Conservation (phyloP, 2,888 invertebrate genomes). For the Plutella xylostella region DNA sequence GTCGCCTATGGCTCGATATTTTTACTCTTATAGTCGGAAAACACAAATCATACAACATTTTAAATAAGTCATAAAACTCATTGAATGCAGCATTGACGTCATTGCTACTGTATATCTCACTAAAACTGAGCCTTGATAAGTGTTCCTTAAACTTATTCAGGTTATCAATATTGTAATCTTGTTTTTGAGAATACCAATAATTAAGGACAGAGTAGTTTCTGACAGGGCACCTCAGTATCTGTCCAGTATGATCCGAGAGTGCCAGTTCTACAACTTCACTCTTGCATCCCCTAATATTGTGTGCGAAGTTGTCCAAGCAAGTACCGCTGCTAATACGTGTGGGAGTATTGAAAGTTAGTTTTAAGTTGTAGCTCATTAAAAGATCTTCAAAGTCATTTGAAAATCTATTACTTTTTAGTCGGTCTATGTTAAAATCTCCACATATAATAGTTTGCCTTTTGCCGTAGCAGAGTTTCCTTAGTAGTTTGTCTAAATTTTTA, state of each 20-base stretch:
- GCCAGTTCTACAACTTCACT: slow-evolving; percentile 4
- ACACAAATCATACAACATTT: no score
- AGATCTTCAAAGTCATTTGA: slow-evolving; percentile 3
- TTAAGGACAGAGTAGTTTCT: neutral
- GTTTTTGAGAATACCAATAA: neutral
- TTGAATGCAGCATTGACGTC: slow-evolving; percentile 3
- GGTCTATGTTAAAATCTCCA: slow-evolving; percentile 12
- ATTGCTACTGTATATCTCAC: neutral
- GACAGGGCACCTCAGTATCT: slow-evolving; percentile 4
- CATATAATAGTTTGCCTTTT: neutral
- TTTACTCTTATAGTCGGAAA: slow-evolving; percentile 6
- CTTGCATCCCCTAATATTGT: slow-evolving; percentile 4
- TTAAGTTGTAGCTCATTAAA: slow-evolving; percentile 8
- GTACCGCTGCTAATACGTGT: slow-evolving; percentile 2
- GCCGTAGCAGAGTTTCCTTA: neutral
- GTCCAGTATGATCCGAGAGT: slow-evolving; percentile 14
- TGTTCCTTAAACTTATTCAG: slow-evolving; percentile 6
- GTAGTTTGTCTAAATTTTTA: neutral
- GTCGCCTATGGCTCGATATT: neutral
- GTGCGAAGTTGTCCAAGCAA: slow-evolving; percentile 10
- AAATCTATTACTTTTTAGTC: neutral
- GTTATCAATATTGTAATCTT: slow-evolving; percentile 8
- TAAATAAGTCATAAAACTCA: slow-evolving; percentile 3
- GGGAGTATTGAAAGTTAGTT: slow-evolving; percentile 1
- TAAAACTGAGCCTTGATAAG: slow-evolving; percentile 1